Conservation (phyloP, 2,888 invertebrate genomes). For the Aleiodes testaceus region DNA sequence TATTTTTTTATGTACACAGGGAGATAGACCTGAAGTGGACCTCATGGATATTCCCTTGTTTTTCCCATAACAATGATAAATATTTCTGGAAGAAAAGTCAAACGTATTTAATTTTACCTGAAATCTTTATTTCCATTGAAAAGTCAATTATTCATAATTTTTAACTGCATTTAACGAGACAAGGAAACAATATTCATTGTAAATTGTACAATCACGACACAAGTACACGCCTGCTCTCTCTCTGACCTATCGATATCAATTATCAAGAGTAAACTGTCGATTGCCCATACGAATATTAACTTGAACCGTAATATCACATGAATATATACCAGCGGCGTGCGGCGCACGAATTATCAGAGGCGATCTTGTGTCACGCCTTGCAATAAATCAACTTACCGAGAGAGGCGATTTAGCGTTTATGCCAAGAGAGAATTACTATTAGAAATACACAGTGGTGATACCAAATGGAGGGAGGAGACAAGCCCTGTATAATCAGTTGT, state of each 20-base stretch:
- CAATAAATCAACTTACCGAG: constrained; percentile 58
- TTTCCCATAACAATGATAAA: constrained; percentile 28
- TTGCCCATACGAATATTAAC: constrained; percentile 43
- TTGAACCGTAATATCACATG: constrained; percentile 51
- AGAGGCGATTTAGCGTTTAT: constrained; percentile 9
- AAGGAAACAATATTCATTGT: neutral
- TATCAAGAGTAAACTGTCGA: constrained; percentile 44
- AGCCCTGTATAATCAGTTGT: constrained; percentile 7
- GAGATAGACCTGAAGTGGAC: constrained; percentile 19
- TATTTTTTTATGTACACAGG: constrained; percentile 42
- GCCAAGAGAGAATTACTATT: constrained; percentile 23
- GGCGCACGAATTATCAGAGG: constrained; percentile 61
- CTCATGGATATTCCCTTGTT: constrained; percentile 21
- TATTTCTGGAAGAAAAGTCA: neutral
- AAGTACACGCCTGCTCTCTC: constrained; percentile 44
- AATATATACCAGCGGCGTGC: constrained; percentile 53
- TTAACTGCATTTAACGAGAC: neutral
- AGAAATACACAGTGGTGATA: constrained; percentile 21
- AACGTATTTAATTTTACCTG: too few species aligned
- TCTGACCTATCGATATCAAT: constrained; percentile 52
- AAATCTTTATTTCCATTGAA: too few species aligned
- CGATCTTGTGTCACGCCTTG: constrained; percentile 58
- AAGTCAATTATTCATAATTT: too few species aligned
- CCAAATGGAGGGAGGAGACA: neutral
- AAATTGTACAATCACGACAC: constrained; percentile 18